phyloP scores from a whole-genome alignment of 2,113 vertebrate species.

The Brachyhypopomus occidentalis region DNA sequence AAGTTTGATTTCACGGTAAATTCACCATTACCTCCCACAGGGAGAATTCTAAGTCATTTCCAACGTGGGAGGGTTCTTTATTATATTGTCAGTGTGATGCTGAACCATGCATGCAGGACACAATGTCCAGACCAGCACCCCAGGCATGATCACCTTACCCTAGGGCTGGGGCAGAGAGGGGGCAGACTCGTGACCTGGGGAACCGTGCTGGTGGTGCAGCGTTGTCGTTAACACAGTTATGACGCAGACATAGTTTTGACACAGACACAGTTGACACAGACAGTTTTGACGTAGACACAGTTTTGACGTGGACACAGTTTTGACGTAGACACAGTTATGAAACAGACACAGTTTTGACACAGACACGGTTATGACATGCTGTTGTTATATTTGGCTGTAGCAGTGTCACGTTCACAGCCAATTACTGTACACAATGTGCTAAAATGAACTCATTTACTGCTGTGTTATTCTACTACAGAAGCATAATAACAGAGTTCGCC shows the following conservation, averaged over 20 bases:
- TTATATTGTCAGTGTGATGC: too few species aligned
- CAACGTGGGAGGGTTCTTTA: background rate
- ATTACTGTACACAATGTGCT: conserved; percentile 9
- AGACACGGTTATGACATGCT: background rate
- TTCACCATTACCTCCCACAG: background rate
- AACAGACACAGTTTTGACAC: too few species aligned
- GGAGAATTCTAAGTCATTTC: background rate
- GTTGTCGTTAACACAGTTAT: too few species aligned
- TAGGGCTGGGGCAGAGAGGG: too few species aligned
- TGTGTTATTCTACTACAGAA: background rate
- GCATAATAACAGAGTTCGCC: background rate
- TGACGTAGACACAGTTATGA: too few species aligned
- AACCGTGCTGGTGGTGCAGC: too few species aligned
- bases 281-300: too few species aligned
- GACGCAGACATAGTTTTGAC: too few species aligned
- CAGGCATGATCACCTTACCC: too few species aligned
- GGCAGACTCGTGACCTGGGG: too few species aligned
- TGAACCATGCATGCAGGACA: background rate
- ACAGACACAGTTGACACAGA: too few species aligned
- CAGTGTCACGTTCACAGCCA: background rate
- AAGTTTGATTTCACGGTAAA: background rate
- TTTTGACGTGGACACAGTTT: too few species aligned
- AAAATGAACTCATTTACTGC: background rate
- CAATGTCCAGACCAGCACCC: background rate
- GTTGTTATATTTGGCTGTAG: background rate